phyloP scores from a whole-genome alignment of 1,140 invertebrate species.

The Triops cancriformis region DNA sequence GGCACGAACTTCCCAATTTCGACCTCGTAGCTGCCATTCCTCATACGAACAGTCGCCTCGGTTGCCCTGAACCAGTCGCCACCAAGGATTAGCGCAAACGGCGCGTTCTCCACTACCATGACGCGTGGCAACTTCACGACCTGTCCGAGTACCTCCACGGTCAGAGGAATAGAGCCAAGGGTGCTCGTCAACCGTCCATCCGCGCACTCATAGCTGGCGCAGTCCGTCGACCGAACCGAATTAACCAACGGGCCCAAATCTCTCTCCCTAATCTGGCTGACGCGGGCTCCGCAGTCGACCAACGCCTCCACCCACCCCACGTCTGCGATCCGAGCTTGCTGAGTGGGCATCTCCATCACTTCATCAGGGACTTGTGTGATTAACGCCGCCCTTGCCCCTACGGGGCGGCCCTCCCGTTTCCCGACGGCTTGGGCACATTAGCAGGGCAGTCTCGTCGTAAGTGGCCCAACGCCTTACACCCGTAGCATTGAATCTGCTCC shows the following conservation, averaged over 20 bases:
- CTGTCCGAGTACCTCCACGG: background rate
- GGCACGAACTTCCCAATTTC: background rate
- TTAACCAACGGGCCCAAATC: background rate
- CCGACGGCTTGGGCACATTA: constrained; percentile 37
- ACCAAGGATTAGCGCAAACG: constrained; percentile 19
- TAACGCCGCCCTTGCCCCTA: too few relatives aligned
- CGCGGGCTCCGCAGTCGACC: constrained; percentile 17
- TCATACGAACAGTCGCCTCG: background rate
- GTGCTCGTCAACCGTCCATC: background rate
- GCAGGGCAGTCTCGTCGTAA: constrained; percentile 71
- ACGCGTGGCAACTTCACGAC: background rate
- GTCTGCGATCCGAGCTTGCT: background rate
- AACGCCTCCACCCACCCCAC: background rate
- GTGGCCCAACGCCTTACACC: too few relatives aligned
- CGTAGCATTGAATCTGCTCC: constrained; percentile 47
- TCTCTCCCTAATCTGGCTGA: background rate
- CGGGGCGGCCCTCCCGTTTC: too few relatives aligned
- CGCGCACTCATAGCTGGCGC: background rate
- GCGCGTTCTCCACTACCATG: constrained; percentile 18
- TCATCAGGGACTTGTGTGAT: background rate
- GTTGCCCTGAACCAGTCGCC: constrained; percentile 22
- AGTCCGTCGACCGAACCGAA: background rate
- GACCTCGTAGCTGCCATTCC: background rate
- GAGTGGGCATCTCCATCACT: background rate
- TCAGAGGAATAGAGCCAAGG: background rate